phyloP scores from a whole-genome alignment of 2,113 vertebrate genomes.

The Phylloscopus whistleri region DNA sequence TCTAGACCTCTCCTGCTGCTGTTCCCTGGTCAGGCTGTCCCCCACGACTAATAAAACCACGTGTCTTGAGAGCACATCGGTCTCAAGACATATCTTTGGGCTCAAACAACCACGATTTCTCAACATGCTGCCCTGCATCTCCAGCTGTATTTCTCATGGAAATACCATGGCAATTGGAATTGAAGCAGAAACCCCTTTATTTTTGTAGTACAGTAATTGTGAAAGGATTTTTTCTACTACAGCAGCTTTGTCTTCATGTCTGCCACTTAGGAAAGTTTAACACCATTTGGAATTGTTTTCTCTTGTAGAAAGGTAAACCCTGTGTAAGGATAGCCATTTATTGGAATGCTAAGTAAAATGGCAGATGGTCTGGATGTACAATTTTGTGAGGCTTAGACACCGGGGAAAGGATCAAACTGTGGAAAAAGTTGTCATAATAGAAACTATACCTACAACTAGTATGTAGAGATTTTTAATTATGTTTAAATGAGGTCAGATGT shows the following conservation, averaged over 20 bases:
- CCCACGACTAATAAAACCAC: too few relatives aligned
- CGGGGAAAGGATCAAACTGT: background rate
- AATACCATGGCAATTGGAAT: background rate
- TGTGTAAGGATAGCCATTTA: background rate
- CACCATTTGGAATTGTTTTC: background rate
- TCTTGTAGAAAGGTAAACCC: background rate
- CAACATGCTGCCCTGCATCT: background rate
- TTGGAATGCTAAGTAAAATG: background rate
- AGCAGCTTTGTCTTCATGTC: background rate
- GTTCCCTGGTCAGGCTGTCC: too few relatives aligned
- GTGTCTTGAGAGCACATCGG: too few relatives aligned
- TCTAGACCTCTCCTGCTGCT: too few relatives aligned
- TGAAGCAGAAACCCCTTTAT: background rate
- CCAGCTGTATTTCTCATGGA: background rate
- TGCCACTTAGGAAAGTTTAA: background rate
- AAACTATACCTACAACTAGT: background rate
- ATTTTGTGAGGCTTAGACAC: background rate
- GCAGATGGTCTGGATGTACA: background rate
- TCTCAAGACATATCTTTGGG: too few relatives aligned
- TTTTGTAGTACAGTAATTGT: background rate
- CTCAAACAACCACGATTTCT: too few relatives aligned
- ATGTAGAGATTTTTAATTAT: background rate
- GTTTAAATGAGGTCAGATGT: background rate
- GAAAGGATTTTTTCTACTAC: background rate
- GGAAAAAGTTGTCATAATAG: background rate